phyloP scores from a whole-genome alignment of 2,888 invertebrate species.

The Eristalis intricaria region DNA sequence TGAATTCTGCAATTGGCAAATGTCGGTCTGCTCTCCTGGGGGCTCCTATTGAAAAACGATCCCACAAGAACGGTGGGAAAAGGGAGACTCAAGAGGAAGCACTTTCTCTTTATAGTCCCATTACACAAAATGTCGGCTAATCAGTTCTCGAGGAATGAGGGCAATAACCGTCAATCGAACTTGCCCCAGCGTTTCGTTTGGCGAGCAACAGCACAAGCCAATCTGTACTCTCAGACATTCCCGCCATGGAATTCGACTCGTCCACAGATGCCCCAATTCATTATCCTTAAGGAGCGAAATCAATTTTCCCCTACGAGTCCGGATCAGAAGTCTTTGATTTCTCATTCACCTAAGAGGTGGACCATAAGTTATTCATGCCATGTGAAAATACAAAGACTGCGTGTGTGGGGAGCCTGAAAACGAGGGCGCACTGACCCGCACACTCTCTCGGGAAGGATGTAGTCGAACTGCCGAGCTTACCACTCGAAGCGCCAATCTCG shows the following conservation, averaged over 20 bases:
- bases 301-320: not conserved
- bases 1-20: not conserved
- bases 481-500: not conserved
- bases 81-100: not conserved
- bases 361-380: constrained; percentile 11
- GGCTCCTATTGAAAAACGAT: not conserved
- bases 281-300: not conserved
- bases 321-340: not conserved
- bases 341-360: not conserved
- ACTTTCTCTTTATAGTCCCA: not conserved
- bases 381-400: not conserved
- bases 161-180: not conserved
- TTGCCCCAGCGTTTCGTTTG: not conserved
- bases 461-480: not conserved
- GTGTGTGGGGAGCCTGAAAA: not conserved
- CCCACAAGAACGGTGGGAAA: not conserved
- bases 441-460: not conserved
- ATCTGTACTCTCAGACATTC: not conserved
- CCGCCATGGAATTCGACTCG: not conserved
- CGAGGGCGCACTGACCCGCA: not conserved
- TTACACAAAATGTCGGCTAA: not conserved
- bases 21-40: not conserved
- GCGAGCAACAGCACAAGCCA: not conserved
- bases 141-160: not conserved
- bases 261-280: not conserved